These are phyloP conservation scores for Mayetiola destructor DNA, from an alignment of 2,888 invertebrate species.

Conservation along the genomic window DNA sequence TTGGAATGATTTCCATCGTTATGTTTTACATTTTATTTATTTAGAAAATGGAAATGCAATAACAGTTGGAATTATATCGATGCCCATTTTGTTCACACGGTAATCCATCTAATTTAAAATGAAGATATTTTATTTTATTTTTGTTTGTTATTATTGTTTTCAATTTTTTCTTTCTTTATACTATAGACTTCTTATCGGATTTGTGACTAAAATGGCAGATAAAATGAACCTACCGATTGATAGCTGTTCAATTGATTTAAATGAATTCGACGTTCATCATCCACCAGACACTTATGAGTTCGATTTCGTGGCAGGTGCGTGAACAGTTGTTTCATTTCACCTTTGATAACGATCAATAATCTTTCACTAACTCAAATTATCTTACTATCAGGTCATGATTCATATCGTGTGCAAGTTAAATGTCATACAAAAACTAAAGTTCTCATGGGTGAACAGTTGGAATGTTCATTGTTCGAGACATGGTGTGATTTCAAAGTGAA, in stretches of 20 bases:
- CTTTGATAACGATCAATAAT: too few relatives aligned
- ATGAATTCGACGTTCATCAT: not conserved
- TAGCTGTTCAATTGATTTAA: not conserved
- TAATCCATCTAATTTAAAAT: slow-evolving; percentile 22
- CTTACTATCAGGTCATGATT: not conserved
- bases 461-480: slow-evolving; percentile 43
- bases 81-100: slow-evolving; percentile 47
- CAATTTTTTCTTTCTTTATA: not conserved
- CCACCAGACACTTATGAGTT: not conserved
- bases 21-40: slow-evolving; percentile 52
- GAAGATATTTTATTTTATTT: not conserved
- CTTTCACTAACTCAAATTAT: too few relatives aligned
- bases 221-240: slow-evolving; percentile 1
- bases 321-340: too few relatives aligned
- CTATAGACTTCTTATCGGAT: slow-evolving; percentile 45
- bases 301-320: slow-evolving; percentile 1
- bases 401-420: slow-evolving; percentile 40
- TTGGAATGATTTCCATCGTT: slow-evolving; percentile 53
- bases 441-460: slow-evolving; percentile 45
- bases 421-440: slow-evolving; percentile 40
- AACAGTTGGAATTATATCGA: slow-evolving; percentile 48
- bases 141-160: not conserved
- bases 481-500: slow-evolving; percentile 45
- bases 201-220: slow-evolving; percentile 36
- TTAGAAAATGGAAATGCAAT: slow-evolving; percentile 55